Percentiles rank a stretch among this genome's conserved stretches.
These are phyloP conservation scores for Anoncus sp. DNA, from an alignment of 2,888 invertebrate species.

Conservation along the genomic window DNA sequence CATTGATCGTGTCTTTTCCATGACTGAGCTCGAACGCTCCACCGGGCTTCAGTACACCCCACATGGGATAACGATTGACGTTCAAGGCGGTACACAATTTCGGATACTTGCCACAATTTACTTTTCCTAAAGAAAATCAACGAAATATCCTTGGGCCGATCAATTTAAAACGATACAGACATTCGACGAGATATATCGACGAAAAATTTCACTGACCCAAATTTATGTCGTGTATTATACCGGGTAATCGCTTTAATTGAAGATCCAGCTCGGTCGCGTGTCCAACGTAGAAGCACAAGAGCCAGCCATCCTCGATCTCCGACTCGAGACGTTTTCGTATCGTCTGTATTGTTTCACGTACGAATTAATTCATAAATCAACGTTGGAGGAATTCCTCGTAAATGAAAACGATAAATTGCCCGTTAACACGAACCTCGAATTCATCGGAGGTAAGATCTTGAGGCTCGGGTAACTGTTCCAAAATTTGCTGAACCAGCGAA, in stretches of 20 bases:
- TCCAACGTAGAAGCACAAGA: slow-evolving; percentile 85
- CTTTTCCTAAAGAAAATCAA: slow-evolving; percentile 84
- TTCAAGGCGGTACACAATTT: slow-evolving; percentile 86
- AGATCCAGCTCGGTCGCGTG: slow-evolving; percentile 84
- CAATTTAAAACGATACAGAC: no score
- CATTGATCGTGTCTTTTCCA: slow-evolving; percentile 86
- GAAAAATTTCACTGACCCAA: slow-evolving; percentile 80
- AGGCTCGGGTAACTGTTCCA: slow-evolving; percentile 87
- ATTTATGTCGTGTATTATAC: slow-evolving; percentile 85
- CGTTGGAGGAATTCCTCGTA: not conserved
- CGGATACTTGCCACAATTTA: slow-evolving; percentile 86
- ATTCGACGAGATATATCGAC: no score
- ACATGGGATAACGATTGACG: slow-evolving; percentile 87
- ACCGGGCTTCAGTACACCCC: slow-evolving; percentile 89
- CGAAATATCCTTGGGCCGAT: slow-evolving; percentile 9
- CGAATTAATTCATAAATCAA: not conserved
- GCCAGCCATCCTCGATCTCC: slow-evolving; percentile 83
- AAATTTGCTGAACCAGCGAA: slow-evolving; percentile 86
- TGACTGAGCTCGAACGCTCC: slow-evolving; percentile 91
- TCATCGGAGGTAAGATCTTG: slow-evolving; percentile 85
- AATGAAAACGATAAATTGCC: slow-evolving; percentile 2
- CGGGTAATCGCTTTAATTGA: slow-evolving; percentile 87
- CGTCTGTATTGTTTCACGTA: slow-evolving; percentile 69
- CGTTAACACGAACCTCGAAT: slow-evolving; percentile 85
- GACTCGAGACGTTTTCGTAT: slow-evolving; percentile 74